Evolutionary conservation across 2,113 vertebrate species (phyloP).

Genomic region (Struthidea cinerea): DNA sequence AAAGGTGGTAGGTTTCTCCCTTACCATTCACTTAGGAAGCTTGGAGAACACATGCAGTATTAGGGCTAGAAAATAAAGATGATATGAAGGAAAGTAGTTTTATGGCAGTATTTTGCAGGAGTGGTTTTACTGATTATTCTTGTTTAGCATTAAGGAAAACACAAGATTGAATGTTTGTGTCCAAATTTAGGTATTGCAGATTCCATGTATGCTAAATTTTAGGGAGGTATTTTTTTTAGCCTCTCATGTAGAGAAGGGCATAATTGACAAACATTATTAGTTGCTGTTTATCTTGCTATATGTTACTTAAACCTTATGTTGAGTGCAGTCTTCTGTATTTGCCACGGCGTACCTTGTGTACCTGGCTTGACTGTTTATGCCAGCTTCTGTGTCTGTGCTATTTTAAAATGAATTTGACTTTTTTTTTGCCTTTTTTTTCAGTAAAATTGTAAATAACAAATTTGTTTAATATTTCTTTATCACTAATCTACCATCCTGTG

Average conservation of each 20-base stretch:
- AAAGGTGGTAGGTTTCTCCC: neutral
- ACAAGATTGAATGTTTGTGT: neutral
- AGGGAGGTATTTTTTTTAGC: accelerated
- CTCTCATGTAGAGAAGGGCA: neutral
- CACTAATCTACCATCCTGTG: neutral
- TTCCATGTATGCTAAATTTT: neutral
- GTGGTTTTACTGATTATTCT: neutral
- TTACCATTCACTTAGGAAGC: neutral
- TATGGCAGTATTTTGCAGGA: neutral
- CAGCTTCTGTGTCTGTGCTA: neutral
- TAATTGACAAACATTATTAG: neutral
- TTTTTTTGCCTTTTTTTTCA: neutral
- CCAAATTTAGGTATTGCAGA: neutral
- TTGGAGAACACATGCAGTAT: neutral
- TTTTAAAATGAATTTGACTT: neutral
- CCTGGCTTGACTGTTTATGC: neutral
- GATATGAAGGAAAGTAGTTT: neutral
- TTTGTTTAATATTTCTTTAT: neutral
- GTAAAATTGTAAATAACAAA: neutral
- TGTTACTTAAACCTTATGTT: neutral
- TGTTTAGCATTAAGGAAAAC: neutral
- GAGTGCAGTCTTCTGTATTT: neutral
- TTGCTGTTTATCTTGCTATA: neutral
- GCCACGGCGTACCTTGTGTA: neutral
- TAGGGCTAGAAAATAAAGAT: neutral